Base-by-base conservation (phyloP, 1,140 invertebrate genomes). In the Lepidostoma basale region DNA sequence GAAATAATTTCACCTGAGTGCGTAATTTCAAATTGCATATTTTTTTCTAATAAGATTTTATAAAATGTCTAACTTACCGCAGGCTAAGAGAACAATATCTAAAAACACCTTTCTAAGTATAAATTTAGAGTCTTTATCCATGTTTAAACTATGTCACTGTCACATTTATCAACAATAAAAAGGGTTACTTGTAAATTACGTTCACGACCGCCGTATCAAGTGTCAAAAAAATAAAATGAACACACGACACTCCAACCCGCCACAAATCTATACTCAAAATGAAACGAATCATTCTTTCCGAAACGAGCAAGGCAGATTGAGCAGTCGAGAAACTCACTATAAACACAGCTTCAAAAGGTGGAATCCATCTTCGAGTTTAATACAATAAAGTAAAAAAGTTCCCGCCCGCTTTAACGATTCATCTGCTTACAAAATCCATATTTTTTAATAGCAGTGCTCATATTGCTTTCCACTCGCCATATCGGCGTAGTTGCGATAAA, bases 101-200 rank as follows among this genome's bases (percentile, higher is more conserved):
- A 69, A 44, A 25, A 52, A 20, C 9, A 69, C 68, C 49, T 69
- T 69, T 10, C 68, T 49, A 16, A 58, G 8, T 14, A 69, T 69
- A 20, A 69, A 69, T 56, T 49, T 64, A 1, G 62, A 65, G 22
- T 69, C 68, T 8, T 23, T 47, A 36, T 69, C 68, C 68, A 69
- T 69, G 25, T 10, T 54, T 23, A 16, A 47, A 25, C n/a, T 22
- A 49, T 47, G 9, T 25, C 45, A 49, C 45, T 23, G 18, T 49
- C 45, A 49, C 45, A 36, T 25, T 22, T n/a, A n/a, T n/a, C n/a
- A 49, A 22, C 22, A 49, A 49, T 23, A 49, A 49, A 20, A 49
- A 49, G 20, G 8, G 10, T 1, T 26, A n/a, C n/a, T n/a, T n/a
- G n/a, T 49, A 6, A 9, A 49, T 49, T 49, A 49, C 25, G 23